Evolutionary conservation across 2,797 vertebrate species (phyloP).

Genomic region (Apodemus agrarius): DNA sequence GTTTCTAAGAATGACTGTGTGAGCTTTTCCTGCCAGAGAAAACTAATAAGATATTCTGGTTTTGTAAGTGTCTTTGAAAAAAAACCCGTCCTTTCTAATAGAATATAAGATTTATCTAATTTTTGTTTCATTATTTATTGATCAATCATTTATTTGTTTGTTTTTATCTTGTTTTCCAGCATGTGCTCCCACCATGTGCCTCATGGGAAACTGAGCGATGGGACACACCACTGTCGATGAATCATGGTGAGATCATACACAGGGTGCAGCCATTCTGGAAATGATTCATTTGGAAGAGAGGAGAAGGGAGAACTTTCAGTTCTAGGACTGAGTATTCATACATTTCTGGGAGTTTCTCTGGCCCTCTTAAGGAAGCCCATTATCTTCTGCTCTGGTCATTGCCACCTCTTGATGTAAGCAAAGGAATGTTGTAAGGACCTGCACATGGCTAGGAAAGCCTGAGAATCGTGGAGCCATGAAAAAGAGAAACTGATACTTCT

Average conservation of each 20-base stretch:
- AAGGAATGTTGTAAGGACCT: neutral
- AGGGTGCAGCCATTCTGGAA: neutral
- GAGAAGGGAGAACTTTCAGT: neutral
- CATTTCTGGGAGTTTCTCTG: neutral
- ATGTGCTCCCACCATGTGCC: neutral
- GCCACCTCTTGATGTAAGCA: neutral
- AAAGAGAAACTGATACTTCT: neutral
- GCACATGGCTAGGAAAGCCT: neutral
- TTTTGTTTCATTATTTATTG: neutral
- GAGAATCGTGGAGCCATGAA: neutral
- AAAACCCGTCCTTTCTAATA: neutral
- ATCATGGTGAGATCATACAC: neutral
- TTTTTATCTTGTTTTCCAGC: neutral
- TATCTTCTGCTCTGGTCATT: neutral
- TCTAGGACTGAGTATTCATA: neutral
- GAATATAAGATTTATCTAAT: neutral
- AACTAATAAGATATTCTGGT: neutral
- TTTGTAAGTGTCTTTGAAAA: neutral
- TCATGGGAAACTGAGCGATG: neutral
- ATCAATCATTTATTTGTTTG: neutral
- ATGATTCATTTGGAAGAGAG: neutral
- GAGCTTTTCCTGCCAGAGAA: neutral
- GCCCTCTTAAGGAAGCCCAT: neutral
- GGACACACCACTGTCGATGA: neutral
- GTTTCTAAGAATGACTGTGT: neutral